Conservation (phyloP, 2,113 vertebrate genomes). For the Choloepus hoffmanni region DNA sequence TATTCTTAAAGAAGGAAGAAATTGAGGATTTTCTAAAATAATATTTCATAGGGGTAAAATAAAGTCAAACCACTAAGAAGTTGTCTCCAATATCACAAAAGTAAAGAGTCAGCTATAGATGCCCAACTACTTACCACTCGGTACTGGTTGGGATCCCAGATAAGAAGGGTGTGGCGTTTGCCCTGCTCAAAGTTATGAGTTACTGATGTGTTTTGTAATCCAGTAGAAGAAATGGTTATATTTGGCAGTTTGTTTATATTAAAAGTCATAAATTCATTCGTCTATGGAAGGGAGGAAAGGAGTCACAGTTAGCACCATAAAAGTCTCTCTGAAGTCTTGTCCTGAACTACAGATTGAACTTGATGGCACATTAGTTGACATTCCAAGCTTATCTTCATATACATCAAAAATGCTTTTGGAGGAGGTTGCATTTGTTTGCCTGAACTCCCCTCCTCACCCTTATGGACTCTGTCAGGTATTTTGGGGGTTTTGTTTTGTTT, state of each 20-base stretch:
- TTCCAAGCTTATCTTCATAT: neutral
- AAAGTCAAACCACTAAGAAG: neutral
- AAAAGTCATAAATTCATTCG: conserved; percentile 43
- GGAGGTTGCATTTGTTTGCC: neutral
- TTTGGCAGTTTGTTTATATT: neutral
- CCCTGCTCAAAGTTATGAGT: neutral
- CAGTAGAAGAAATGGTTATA: conserved; percentile 60
- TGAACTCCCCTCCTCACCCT: rapidly evolving
- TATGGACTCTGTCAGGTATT: neutral
- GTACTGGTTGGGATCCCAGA: neutral
- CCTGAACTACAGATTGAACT: neutral
- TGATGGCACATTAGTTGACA: neutral
- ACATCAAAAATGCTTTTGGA: neutral
- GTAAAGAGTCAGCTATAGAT: neutral
- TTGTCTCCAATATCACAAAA: neutral
- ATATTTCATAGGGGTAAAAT: neutral
- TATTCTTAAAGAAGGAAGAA: neutral
- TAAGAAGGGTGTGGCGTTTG: conserved; percentile 73
- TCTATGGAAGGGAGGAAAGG: neutral
- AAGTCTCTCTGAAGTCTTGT: neutral
- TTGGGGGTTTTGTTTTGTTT: too few relatives aligned
- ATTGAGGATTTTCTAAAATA: neutral
- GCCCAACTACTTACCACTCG: conserved; percentile 38
- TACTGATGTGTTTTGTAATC: neutral
- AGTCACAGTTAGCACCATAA: neutral